Base-by-base conservation (phyloP, 2,113 vertebrate genomes). In the Callopanchax toddi region DNA sequence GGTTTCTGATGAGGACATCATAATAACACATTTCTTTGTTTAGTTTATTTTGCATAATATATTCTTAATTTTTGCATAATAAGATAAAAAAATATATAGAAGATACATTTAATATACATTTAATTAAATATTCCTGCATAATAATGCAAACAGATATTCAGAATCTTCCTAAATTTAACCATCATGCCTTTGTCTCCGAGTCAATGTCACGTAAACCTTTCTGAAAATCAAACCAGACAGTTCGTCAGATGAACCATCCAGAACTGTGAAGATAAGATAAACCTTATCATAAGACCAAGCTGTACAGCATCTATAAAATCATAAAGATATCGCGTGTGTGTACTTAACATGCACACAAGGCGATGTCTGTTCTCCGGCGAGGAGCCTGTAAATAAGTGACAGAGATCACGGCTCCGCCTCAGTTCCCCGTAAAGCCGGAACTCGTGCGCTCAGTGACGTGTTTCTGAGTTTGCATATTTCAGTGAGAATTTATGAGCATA, bases 331-430 rank as follows among this genome's bases (percentile, higher is more conserved):
- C 43, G 48, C 56, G 17, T 60, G 56, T 58, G 25, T 20, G 23
- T 37, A 49, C 43, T 52, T 54, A 16, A 25, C 49, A 49, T 34
- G 51, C 36, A 60, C 13, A 42, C 16, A 37, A 48, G 49, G 18
- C 37, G 15, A 43, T 39, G 43, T 45, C 50, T 49, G 8, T 76
- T 68, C 25, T 74, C 63, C 44, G 22, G 42, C 11, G 18, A 66
- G 46, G 60, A 61, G 61, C 49, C 54, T 45, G 15, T 79, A 70
- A 86, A 87, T 84, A 57, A 83, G 79, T 74, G 67, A 76, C 71
- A 34, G n/a, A 75, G 26, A 61, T 73, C 37, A 78, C 32, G 11
- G 44, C 16, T 1, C 20, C 39, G 36, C 50, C 42, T 29, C 25
- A 8, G 55, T 16, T 16, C 22, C 26, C 42, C 32, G 63, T 26